phyloP scores from a whole-genome alignment of 2,797 vertebrate genomes.

The Xiphophorus birchmanni region DNA sequence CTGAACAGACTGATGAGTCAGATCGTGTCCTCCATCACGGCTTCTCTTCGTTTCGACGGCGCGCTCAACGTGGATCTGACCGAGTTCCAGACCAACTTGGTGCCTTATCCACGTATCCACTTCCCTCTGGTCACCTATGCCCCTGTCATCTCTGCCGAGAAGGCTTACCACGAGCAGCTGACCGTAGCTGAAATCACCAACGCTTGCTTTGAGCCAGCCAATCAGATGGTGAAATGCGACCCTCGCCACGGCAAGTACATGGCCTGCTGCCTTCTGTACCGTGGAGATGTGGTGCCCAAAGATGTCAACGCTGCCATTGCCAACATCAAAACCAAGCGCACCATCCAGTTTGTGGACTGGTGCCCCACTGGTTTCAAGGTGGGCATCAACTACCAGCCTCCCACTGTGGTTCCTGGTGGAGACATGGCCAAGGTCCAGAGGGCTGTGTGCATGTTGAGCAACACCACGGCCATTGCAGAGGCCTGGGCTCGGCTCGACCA shows the following conservation, averaged over 20 bases:
- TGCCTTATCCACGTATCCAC: conserved; percentile 70
- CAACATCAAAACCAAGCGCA: conserved; percentile 20
- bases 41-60: conserved; percentile 86
- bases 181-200: conserved; percentile 45
- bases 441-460: conserved; percentile 78
- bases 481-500: conserved; percentile 79
- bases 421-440: conserved; percentile 85
- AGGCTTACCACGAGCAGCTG: too few relatives aligned
- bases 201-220: conserved; percentile 79
- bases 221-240: conserved; percentile 84
- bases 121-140: too few relatives aligned
- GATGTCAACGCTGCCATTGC: conserved; percentile 86
- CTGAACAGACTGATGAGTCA: too few relatives aligned
- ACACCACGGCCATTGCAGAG: conserved; percentile 75
- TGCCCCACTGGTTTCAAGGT: conserved; percentile 59
- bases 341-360: conserved; percentile 78
- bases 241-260: conserved; percentile 70
- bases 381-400: conserved; percentile 79
- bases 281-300: conserved; percentile 83
- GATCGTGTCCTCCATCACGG: conserved; percentile 77
- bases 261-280: conserved; percentile 67
- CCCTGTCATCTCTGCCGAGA: too few relatives aligned
- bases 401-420: conserved; percentile 80
- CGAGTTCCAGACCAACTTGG: conserved; percentile 88
- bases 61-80: conserved; percentile 85